Conservation (phyloP, 2,113 vertebrate genomes). For the Ceuthmochares aereus region DNA sequence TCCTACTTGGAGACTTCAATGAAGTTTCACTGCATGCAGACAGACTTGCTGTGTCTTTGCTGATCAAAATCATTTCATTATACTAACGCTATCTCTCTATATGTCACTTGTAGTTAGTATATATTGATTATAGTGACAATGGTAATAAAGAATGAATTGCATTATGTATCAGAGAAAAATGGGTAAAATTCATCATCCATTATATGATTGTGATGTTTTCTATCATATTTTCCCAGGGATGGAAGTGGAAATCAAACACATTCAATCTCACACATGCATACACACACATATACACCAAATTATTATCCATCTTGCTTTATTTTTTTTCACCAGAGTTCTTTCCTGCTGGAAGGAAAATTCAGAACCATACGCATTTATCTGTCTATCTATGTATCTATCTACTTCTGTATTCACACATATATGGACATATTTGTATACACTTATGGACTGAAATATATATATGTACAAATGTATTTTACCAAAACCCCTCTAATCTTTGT, state of each 20-base stretch:
- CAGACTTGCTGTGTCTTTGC: neutral
- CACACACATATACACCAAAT: neutral
- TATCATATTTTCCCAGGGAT: neutral
- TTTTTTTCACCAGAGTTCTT: neutral
- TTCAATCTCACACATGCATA: neutral
- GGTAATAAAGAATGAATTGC: neutral
- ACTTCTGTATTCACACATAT: neutral
- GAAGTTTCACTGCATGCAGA: neutral
- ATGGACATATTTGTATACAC: rapidly evolving
- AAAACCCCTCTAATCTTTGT: neutral
- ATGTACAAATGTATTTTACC: neutral
- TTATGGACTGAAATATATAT: rapidly evolving
- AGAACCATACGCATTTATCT: neutral
- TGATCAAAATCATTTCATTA: neutral
- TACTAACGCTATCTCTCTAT: neutral
- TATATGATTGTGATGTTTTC: neutral
- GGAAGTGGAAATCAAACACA: neutral
- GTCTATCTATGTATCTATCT: neutral
- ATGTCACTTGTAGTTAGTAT: neutral
- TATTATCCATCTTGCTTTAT: neutral
- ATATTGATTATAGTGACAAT: constrained; percentile 26
- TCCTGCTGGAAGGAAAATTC: neutral
- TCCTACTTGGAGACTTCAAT: neutral
- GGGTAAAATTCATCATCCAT: neutral
- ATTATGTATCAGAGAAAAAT: neutral